Percentiles rank a stretch among this genome's conserved stretches.
These are phyloP conservation scores for Actinemys pallida DNA, from an alignment of 2,113 vertebrate genomes.

Conservation along the genomic window DNA sequence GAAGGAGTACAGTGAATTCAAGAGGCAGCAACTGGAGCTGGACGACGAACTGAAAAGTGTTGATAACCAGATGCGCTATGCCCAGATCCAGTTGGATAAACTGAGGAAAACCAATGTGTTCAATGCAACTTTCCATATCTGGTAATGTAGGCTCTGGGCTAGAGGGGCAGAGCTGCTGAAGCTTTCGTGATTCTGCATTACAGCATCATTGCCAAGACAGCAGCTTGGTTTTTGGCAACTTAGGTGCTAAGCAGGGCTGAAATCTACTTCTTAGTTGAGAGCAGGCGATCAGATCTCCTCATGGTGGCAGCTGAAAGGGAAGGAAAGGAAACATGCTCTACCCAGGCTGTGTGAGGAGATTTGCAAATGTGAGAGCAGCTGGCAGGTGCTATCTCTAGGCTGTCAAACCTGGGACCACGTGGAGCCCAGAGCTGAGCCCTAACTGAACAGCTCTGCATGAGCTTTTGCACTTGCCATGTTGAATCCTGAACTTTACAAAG, in stretches of 20 bases:
- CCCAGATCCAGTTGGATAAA: conserved; percentile 94
- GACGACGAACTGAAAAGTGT: conserved; percentile 98
- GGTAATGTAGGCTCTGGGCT: conserved; percentile 72
- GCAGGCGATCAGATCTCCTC: fast-evolving
- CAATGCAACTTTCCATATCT: conserved; percentile 98
- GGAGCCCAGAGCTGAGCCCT: neutral
- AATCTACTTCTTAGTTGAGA: neutral
- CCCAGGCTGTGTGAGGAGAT: neutral
- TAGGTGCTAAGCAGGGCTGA: no score
- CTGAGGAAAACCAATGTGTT: conserved; percentile 99
- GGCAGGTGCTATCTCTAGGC: fast-evolving
- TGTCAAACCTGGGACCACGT: neutral
- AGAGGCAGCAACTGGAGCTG: conserved; percentile 95
- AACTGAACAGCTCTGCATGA: neutral
- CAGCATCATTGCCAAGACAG: fast-evolving
- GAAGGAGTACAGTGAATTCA: conserved; percentile 98
- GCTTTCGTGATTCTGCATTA: fast-evolving
- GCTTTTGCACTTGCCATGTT: neutral
- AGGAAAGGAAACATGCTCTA: neutral
- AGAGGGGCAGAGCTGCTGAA: neutral
- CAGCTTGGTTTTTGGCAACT: fast-evolving
- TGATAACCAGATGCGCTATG: conserved; percentile 98
- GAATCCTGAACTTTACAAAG: neutral
- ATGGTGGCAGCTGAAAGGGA: fast-evolving
- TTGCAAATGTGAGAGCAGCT: neutral